Evolutionary conservation across 2,888 invertebrate genomes (phyloP).

Genomic region (Torymus auratus): DNA sequence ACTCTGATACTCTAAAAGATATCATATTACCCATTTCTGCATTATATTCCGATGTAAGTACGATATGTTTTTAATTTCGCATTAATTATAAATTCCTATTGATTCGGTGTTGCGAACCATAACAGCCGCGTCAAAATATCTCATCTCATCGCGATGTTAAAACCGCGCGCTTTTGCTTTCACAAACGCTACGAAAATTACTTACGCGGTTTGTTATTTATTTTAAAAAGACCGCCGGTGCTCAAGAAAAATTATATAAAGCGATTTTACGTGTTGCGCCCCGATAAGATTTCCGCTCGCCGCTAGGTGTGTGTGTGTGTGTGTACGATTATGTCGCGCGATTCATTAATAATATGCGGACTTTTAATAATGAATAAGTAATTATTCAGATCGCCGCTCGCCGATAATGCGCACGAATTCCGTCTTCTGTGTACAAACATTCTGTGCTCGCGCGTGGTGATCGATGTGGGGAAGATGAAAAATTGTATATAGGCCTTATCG

Average conservation of each 20-base stretch:
- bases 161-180: too few relatives aligned
- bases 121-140: too few relatives aligned
- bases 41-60: too few relatives aligned
- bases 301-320: background rate
- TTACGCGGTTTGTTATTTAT: too few relatives aligned
- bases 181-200: too few relatives aligned
- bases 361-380: constrained; percentile 39
- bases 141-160: too few relatives aligned
- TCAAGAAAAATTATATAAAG: background rate
- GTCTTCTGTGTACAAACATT: constrained; percentile 3
- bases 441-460: background rate
- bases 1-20: too few relatives aligned
- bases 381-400: background rate
- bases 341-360: constrained; percentile 34
- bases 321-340: constrained; percentile 14
- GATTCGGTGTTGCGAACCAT: too few relatives aligned
- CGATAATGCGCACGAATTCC: constrained; percentile 40
- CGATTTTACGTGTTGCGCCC: constrained; percentile 15
- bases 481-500: background rate
- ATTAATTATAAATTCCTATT: too few relatives aligned
- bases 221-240: too few relatives aligned
- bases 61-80: too few relatives aligned
- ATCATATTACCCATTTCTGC: too few relatives aligned
- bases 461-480: background rate
- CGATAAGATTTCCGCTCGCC: background rate